Evolutionary conservation across 2,797 vertebrate genomes (phyloP), one percentile per base, ranked within the genome.

Genomic region (Helicolenus hilgendorfi): DNA sequence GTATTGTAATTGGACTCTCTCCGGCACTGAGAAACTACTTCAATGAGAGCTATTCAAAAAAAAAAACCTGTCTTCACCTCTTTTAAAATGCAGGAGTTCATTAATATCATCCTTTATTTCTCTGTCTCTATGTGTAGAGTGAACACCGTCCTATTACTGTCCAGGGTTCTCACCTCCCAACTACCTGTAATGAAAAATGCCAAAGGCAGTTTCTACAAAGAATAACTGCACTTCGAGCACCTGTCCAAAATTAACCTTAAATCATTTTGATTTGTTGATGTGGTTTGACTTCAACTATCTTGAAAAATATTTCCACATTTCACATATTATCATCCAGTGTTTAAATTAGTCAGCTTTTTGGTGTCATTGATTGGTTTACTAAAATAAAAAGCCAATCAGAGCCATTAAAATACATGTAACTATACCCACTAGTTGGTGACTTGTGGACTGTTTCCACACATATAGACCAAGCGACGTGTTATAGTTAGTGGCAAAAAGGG

Each of bases 1-100:
- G 86, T 56, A 26, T 77, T 86, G 87, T 89, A 88, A 88, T 89
- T 89, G 68, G 79, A 85, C 55, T 83, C 72, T 74, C 41, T 81
- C 60, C 35, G 72, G 53, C 71, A 67, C 41, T 49, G 69, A 81
- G 41, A 84, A 84, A 84, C 85, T 74, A 31, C 69, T 41, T 62
- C 59, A 13, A 26, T 60, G 45, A 79, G n/a, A 84, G 64, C 62
- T 63, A 65, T 63, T 92, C 18, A 84, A 86, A 73, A 84, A 85
- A 60, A 83, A 72, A 77, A 62, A 87, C 31, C 72, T 78, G 13
- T 27, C 64, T 56, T 63, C 45, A 38, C 58, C 13, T 69, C 24
- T 85, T 80, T 79, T 65, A 76, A 88, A 84, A 88, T 88, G 73
- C 80, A 86, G 24, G n/a, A 41, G 27, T 87, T 87, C 68, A 88